Evolutionary conservation across 2,113 vertebrate genomes (phyloP).

Genomic region (Cyprinus carpio): DNA sequence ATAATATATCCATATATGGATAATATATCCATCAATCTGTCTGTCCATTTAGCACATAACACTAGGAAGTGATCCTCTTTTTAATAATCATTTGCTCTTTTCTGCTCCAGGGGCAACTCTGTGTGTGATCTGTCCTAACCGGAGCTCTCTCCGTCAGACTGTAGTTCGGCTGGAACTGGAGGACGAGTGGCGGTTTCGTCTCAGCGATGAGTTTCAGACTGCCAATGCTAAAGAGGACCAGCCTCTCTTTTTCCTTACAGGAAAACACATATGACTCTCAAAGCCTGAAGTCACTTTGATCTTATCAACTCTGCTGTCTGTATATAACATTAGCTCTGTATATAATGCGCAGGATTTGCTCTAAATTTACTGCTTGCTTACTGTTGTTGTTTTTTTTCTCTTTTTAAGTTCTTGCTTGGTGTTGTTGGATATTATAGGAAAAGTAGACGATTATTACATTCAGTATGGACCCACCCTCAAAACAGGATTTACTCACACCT

Average conservation of each 20-base stretch:
- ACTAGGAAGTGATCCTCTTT: neutral
- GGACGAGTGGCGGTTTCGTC: constrained; percentile 93
- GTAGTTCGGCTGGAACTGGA: constrained; percentile 93
- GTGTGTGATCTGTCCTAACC: constrained; percentile 94
- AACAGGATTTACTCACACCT: neutral
- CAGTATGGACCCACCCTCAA: neutral
- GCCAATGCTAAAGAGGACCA: constrained; percentile 94
- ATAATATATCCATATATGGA: neutral
- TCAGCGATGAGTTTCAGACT: constrained; percentile 96
- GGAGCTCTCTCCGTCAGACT: constrained; percentile 91
- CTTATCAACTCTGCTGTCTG: constrained; percentile 11
- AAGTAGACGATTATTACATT: neutral
- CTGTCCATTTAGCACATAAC: neutral
- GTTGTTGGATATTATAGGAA: no score
- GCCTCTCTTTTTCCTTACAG: constrained; percentile 93
- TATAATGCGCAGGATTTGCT: constrained; percentile 23
- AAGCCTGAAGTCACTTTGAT: neutral
- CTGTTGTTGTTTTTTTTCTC: neutral
- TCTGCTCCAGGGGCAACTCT: constrained; percentile 85
- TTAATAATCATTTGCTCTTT: neutral
- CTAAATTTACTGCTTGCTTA: neutral
- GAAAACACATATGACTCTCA: constrained; percentile 85
- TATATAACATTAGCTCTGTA: constrained; percentile 43
- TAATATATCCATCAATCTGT: neutral
- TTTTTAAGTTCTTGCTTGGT: neutral